Base-by-base conservation (phyloP, 2,113 vertebrate species). In the Brachirus orientalis region DNA sequence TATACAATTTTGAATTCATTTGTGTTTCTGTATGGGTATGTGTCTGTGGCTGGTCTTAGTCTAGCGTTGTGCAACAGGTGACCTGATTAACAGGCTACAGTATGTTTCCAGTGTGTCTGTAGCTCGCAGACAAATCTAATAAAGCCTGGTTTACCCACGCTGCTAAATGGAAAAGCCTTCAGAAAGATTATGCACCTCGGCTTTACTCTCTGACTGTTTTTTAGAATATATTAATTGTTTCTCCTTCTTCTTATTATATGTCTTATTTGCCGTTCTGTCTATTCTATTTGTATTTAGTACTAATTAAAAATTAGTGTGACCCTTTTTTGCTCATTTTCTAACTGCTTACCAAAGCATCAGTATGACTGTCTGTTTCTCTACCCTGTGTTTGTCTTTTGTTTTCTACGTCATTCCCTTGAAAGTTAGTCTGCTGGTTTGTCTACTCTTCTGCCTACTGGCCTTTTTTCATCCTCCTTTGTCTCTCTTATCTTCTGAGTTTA, bases 1-100 rank as follows among this genome's bases (percentile, higher is more conserved):
- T 28, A 28, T 28, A 6, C 28, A 28, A 28, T 28, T 28, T 6
- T 28, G 28, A 28, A 28, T 28, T 4, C 28, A 28, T 28, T 28
- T 28, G 2, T 63, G n/a, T 65, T 48, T 63, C 38, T 35, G 47
- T 57, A 35, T 61, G n/a, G 28, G 18, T 64, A 38, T 61, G n/a
- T 33, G n/a, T 65, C 33, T 63, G 18, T 61, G 55, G 59, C 40
- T 17, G 20, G 48, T 77, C 46, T 48, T 19, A 5, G 46, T 65
- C 52, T 46, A 69, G 67, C 44, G 58, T 76, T 88, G 72, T 86
- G 75, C 69, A 86, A 88, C 87, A 88, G 72, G 77, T 89, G 80
- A 89, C 80, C 83, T 71, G 61, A 77, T 89, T 84, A 80, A 53
- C 58, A 61, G 63, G 43, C 48, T 61, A 36, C 22, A 41, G 38